Base-by-base conservation (phyloP, 2,797 vertebrate species). In the Neoniphon sammara region DNA sequence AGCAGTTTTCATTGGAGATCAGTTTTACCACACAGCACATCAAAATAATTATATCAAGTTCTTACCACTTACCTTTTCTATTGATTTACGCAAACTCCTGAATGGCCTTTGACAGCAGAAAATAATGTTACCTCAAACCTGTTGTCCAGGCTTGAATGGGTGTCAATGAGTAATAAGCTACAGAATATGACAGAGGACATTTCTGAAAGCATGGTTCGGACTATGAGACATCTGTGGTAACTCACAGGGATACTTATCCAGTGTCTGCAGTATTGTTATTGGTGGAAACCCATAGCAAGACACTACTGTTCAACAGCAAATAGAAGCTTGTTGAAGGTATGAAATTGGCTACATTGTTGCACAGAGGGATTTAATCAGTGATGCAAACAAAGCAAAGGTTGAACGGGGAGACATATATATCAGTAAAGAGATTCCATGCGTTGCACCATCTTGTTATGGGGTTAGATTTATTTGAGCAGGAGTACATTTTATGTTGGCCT, bases 91-190 rank as follows among this genome's bases (percentile, higher is more conserved):
- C 65, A 75, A 57, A 72, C 11, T 12, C 15, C 55, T 63, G 66
- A 86, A 87, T 64, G 72, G 86, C 85, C 76, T 75, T 15, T 47
- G 80, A 89, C 81, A 85, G 86, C 81, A 83, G 79, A 85, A 50
- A 49, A 59, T 65, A 84, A 88, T 83, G 66, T 91, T 79, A 88
- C 88, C 92, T 93, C 84, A 92, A 58, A 64, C 31, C 20, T 73
- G 85, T 90, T 85, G 87, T 90, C 85, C 77, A 70, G 87, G 83
- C 85, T 58, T 46, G 49, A 63, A 67, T 71, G 69, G 39, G 64
- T 61, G 74, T 78, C 64, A 70, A 47, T 79, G 70, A 81, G 47
- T 85, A 63, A 72, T 56, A 67, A 70, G 36, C 59, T 71, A 71
- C 36, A 57, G 62, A 5, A 52, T 62, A 52, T 52, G 30, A 75